Conservation (phyloP, 2,797 vertebrate species). For the Monodelphis domestica region DNA sequence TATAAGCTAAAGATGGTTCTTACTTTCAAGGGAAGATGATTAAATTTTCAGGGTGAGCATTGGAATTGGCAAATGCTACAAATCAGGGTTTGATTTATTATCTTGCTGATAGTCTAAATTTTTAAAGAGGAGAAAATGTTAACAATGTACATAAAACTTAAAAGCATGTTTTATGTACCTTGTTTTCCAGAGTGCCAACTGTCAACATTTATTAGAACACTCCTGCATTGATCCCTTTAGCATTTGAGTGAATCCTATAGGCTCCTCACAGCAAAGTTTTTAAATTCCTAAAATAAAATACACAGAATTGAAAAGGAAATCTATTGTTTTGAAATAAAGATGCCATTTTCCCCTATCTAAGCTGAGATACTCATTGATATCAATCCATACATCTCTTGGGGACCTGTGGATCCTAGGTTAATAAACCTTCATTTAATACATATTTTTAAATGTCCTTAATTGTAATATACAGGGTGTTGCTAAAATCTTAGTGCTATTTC, state of each 20-base stretch:
- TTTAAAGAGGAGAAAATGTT: not conserved
- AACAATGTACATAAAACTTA: not conserved
- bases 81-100: not conserved
- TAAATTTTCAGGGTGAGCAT: not conserved
- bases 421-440: not conserved
- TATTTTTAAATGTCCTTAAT: not conserved
- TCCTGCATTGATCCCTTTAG: not conserved
- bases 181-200: not conserved
- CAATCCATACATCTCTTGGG: not conserved
- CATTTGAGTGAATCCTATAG: not conserved
- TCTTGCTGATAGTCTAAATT: not conserved
- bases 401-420: not conserved
- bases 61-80: not conserved
- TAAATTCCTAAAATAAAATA: not conserved
- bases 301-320: not conserved
- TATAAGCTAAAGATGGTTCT: not conserved
- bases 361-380: not conserved
- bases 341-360: not conserved
- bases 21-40: not conserved
- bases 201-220: not conserved
- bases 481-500: not conserved
- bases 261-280: not conserved
- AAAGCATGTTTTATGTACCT: not conserved
- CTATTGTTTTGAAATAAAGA: not conserved
- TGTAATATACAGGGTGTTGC: not conserved